Conservation (phyloP, 1,140 invertebrate species). For the Gonatopus flavifemur region DNA sequence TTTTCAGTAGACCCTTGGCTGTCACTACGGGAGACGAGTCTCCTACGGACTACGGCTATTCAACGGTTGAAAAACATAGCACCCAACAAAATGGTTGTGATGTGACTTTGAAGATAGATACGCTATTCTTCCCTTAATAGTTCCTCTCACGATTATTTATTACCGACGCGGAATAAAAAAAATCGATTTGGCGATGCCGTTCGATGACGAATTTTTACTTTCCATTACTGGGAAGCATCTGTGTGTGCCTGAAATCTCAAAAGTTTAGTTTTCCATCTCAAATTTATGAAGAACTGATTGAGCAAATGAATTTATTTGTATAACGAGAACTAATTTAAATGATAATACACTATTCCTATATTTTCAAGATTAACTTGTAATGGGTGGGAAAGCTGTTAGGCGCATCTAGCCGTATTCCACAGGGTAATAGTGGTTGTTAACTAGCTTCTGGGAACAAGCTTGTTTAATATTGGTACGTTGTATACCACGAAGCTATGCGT, state of each 20-base stretch:
- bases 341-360: constrained; percentile 40
- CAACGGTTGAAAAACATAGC: too few species aligned
- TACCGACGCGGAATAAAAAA: too few species aligned
- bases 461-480: constrained; percentile 28
- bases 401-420: constrained; percentile 28
- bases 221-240: too few species aligned
- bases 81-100: too few species aligned
- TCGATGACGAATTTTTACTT: too few species aligned
- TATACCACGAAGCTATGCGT: constrained; percentile 3
- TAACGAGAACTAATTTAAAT: constrained; percentile 44
- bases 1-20: constrained; percentile 26
- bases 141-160: too few species aligned
- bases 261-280: too few species aligned
- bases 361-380: constrained; percentile 37
- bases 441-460: constrained; percentile 33
- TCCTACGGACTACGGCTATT: constrained; percentile 30
- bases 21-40: constrained; percentile 33
- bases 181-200: too few species aligned
- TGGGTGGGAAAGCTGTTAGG: constrained; percentile 32
- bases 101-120: too few species aligned
- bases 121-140: too few species aligned
- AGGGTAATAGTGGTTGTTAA: constrained; percentile 36
- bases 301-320: constrained; percentile 43
- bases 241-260: too few species aligned
- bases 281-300: too few species aligned